phyloP scores from a whole-genome alignment of 2,888 invertebrate genomes.

The Eustalomyia histrio region DNA sequence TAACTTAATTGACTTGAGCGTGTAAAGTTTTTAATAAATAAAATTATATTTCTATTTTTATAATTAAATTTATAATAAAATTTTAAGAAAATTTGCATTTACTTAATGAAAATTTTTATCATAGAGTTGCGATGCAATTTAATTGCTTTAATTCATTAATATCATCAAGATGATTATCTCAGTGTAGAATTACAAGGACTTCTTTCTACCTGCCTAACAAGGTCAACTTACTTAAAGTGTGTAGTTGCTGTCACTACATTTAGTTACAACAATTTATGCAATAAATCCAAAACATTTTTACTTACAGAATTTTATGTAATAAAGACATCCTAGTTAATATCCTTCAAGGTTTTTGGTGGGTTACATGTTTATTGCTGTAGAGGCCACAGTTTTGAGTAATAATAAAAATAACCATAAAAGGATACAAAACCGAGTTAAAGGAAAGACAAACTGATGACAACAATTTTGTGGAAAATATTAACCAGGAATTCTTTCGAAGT shows the following conservation, averaged over 20 bases:
- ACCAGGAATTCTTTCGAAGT: neutral
- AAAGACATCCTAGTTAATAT: neutral
- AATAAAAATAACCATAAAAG: constrained; percentile 31
- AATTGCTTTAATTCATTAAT: no score
- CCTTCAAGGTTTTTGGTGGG: constrained; percentile 45
- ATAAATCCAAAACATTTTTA: constrained; percentile 10
- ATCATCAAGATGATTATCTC: no score
- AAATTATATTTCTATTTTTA: no score
- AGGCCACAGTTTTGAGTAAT: constrained; percentile 17
- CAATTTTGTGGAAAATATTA: neutral
- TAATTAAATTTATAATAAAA: no score
- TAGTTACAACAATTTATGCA: constrained; percentile 61
- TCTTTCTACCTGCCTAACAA: constrained; percentile 32
- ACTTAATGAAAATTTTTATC: no score
- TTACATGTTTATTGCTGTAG: constrained; percentile 25
- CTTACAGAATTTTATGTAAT: constrained; percentile 60
- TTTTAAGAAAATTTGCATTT: no score
- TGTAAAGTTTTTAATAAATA: no score
- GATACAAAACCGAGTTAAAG: constrained; percentile 8
- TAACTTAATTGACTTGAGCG: no score
- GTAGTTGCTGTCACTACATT: neutral
- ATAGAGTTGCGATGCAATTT: no score
- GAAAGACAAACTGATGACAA: constrained; percentile 11
- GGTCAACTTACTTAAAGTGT: constrained; percentile 44
- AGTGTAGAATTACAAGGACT: no score